Base-by-base conservation (phyloP, 2,797 vertebrate species). In the Chelonia mydas region DNA sequence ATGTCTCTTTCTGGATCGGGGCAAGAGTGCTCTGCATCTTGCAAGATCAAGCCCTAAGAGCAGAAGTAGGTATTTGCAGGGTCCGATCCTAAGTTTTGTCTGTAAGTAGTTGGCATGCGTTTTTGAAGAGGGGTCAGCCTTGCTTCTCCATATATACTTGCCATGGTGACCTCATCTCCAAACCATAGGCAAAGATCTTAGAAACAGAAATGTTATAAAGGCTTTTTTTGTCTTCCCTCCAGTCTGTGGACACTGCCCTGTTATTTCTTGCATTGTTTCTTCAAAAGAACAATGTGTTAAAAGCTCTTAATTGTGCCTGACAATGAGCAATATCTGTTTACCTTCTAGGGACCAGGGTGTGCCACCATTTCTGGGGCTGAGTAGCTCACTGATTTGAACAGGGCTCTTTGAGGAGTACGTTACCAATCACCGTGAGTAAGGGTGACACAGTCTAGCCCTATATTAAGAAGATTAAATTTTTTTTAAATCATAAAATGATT, bases 111-210 rank as follows among this genome's bases (percentile, higher is more conserved):
- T 2, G 41, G 31, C 78, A 83, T 25, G 3, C 2, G 28, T 80
- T 47, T 61, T 3, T 0, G 68, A 51, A 10, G 83, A 41, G 81
- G 50, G 0, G 2, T 51, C 74, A 2, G 10, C 2, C 0, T 0
- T 2, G 0, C 72, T 25, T 8, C 15, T 3, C n/a, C 0, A 76
- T 77, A 0, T 0, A 0, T 57, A 82, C 27, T 28, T 57, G 31
- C 59, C 28, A 61, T 31, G 15, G 5, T 1, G 37, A 91, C 84
- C 77, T 49, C 72, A 15, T 45, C 77, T 82, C 54, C 68, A 7
- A 41, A n/a, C 3, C 0, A 21, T 27, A 41, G 50, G 81, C 72
- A 45, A 25, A 1, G 81, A 1, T 3, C 47, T 15, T 15, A 86
- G 88, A 16, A 55, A 11, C 27, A 4, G 37, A 25, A 85, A 72